phyloP scores from a whole-genome alignment of 2,113 vertebrate genomes.

The Platysternon megacephalum region DNA sequence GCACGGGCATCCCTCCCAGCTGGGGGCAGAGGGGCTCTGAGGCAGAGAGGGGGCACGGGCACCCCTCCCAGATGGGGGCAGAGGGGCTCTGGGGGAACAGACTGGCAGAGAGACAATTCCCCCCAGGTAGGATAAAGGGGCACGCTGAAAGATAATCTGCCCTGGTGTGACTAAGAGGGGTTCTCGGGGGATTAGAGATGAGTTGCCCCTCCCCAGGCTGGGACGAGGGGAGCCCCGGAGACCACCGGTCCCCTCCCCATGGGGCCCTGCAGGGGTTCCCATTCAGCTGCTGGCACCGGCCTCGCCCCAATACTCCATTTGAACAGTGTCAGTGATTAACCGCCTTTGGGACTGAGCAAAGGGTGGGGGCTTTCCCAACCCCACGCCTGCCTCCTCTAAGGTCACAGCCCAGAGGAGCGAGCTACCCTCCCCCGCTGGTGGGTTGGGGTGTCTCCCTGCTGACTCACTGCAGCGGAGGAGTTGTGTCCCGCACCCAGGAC shows the following conservation, averaged over 20 bases:
- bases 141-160: not conserved
- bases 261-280: not conserved
- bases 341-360: not conserved
- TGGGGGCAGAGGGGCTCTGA: not conserved
- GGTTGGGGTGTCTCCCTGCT: not conserved
- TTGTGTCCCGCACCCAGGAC: not conserved
- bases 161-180: not conserved
- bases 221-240: not conserved
- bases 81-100: too few species aligned
- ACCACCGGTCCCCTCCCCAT: rapidly evolving
- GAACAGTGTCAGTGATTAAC: not conserved
- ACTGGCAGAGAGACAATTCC: too few species aligned
- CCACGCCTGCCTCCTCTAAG: not conserved
- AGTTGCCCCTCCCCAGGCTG: not conserved
- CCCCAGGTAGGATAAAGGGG: not conserved
- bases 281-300: not conserved
- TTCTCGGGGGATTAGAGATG: not conserved
- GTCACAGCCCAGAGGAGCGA: not conserved
- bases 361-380: not conserved
- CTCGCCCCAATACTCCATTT: not conserved
- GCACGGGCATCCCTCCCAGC: not conserved
- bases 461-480: too few species aligned
- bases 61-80: too few species aligned
- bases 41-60: too few species aligned
- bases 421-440: not conserved